Evolutionary conservation across 2,888 invertebrate species (phyloP).

Genomic region (Mellilla xanthometata): DNA sequence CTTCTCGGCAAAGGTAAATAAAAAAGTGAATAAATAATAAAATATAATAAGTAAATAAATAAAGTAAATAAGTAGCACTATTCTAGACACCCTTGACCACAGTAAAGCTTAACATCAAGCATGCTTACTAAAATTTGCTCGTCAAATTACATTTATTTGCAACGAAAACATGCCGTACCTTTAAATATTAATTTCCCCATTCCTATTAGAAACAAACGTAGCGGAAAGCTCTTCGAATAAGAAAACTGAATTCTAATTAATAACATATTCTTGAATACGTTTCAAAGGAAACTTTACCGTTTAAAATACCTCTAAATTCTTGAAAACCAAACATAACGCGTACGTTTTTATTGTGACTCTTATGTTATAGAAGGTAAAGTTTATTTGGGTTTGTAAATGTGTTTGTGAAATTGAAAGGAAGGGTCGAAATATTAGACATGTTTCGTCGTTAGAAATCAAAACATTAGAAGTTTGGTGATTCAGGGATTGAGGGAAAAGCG

Average conservation of each 20-base stretch:
- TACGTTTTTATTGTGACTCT: slow-evolving; percentile 12
- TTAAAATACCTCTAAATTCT: slow-evolving; percentile 49
- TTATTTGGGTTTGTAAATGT: slow-evolving; percentile 16
- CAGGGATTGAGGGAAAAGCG: too few species aligned
- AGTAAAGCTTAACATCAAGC: too few species aligned
- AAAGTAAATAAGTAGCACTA: too few species aligned
- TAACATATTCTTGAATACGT: slow-evolving; percentile 48
- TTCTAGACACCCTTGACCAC: too few species aligned
- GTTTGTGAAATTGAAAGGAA: slow-evolving; percentile 40
- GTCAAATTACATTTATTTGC: too few species aligned
- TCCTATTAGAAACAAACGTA: slow-evolving; percentile 22
- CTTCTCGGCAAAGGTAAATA: too few species aligned
- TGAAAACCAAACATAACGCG: slow-evolving; percentile 3
- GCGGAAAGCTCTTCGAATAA: slow-evolving; percentile 27
- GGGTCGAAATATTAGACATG: slow-evolving; percentile 64
- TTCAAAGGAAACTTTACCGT: slow-evolving; percentile 50
- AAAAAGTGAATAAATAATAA: too few species aligned
- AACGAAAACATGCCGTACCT: too few species aligned
- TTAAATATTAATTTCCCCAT: slow-evolving; percentile 4
- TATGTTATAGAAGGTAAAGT: slow-evolving; percentile 27
- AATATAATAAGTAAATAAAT: too few species aligned
- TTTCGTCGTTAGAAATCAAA: slow-evolving; percentile 76
- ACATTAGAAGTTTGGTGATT: slow-evolving; percentile 52
- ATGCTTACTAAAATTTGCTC: too few species aligned
- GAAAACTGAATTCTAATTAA: slow-evolving; percentile 50